phyloP scores from a whole-genome alignment of 2,888 invertebrate species.

The Plusia festucae region DNA sequence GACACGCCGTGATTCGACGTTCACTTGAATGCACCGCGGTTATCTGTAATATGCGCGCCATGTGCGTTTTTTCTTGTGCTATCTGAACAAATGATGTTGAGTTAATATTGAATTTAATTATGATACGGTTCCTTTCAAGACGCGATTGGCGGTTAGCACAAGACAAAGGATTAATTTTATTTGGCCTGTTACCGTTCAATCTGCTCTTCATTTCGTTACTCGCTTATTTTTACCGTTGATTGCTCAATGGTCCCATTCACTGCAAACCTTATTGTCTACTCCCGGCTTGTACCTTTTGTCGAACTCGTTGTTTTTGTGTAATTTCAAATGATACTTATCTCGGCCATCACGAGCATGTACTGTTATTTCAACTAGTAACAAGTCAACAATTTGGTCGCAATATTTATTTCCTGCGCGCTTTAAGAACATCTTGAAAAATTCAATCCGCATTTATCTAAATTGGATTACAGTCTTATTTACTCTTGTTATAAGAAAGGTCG shows the following conservation, averaged over 20 bases:
- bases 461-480: slow-evolving; percentile 70
- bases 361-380: slow-evolving; percentile 75
- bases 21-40: slow-evolving; percentile 68
- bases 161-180: slow-evolving; percentile 58
- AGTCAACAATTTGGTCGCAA: slow-evolving; percentile 71
- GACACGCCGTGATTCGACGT: slow-evolving; percentile 67
- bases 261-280: slow-evolving; percentile 70
- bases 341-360: slow-evolving; percentile 77
- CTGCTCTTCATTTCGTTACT: slow-evolving; percentile 63
- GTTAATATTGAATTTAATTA: slow-evolving; percentile 62
- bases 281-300: slow-evolving; percentile 66
- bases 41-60: slow-evolving; percentile 65
- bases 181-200: slow-evolving; percentile 63
- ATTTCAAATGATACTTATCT: slow-evolving; percentile 74
- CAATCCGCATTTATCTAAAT: slow-evolving; percentile 72
- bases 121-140: slow-evolving; percentile 55
- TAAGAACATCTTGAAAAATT: slow-evolving; percentile 66
- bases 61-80: slow-evolving; percentile 58
- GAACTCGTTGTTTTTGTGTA: slow-evolving; percentile 74
- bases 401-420: slow-evolving; percentile 70
- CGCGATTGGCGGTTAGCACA: slow-evolving; percentile 49
- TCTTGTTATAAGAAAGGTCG: slow-evolving; percentile 64
- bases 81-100: slow-evolving; percentile 32
- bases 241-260: slow-evolving; percentile 71
- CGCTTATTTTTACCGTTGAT: slow-evolving; percentile 76